Percentiles rank a stretch among this genome's conserved stretches.
These are phyloP conservation scores for Buceros bicornis DNA, from an alignment of 2,797 vertebrate species.

Conservation along the genomic window DNA sequence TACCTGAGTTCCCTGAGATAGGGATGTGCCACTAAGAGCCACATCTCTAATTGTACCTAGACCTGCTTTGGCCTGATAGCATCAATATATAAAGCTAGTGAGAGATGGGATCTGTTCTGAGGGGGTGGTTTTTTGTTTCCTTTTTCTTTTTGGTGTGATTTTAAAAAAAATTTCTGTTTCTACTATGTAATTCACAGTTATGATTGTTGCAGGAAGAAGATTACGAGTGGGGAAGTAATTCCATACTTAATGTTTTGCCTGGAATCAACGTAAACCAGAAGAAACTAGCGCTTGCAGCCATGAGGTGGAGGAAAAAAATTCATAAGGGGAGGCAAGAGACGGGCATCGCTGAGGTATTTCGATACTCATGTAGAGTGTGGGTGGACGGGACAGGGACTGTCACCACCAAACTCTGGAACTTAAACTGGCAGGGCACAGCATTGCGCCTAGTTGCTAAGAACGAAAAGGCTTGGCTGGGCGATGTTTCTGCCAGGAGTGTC, in stretches of 20 bases:
- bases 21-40: neutral
- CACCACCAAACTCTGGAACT: neutral
- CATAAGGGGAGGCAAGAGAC: slow-evolving; percentile 79
- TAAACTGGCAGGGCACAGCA: neutral
- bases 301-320: slow-evolving; percentile 94
- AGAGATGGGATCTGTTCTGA: neutral
- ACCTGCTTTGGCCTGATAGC: neutral
- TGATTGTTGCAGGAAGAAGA: slow-evolving; percentile 89
- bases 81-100: neutral
- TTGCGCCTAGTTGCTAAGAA: neutral
- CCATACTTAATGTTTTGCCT: slow-evolving; percentile 88
- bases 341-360: slow-evolving; percentile 73
- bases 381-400: neutral
- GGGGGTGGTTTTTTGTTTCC: neutral
- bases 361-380: neutral
- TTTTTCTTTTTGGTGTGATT: neutral
- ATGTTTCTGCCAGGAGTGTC: neutral
- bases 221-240: slow-evolving; percentile 94
- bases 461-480: neutral
- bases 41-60: neutral
- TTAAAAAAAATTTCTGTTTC: neutral
- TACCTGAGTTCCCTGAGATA: neutral
- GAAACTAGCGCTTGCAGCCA: slow-evolving; percentile 90
- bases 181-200: neutral
- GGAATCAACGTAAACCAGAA: slow-evolving; percentile 90